Evolutionary conservation across 2,888 invertebrate genomes (phyloP), one percentile per base, ranked within the genome.

Genomic region (Isotomurus palustris): DNA sequence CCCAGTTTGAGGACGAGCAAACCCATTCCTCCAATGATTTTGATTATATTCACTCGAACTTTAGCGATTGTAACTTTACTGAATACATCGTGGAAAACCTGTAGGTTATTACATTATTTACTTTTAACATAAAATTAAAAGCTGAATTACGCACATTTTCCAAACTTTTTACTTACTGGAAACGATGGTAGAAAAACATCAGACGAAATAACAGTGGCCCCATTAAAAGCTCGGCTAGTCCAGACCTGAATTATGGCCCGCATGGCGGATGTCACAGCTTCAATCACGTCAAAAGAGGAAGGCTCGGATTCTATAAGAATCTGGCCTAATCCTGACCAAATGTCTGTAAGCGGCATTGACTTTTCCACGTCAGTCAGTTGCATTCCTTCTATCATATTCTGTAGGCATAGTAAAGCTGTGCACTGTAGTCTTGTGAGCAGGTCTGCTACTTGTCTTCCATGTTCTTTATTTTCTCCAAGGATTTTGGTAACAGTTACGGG

Each of bases 201-300:
- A 4, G 54, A 44, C 24, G 56, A 32, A 17, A 56, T 21, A 29
- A 43, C 50, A 14, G 44, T 3, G 1, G 36, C 12, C 43, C 54
- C 54, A 38, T n/a, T n/a, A n/a, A n/a, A n/a, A n/a, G n/a, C n/a
- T n/a, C 53, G 54, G 29, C n/a, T 54, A 65, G 83, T 83, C 47
- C 87, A 78, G 76, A 83, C 84, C 71, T 85, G 83, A 40, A 87
- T 75, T 1, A 84, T 80, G n/a, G 87, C 84, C 67, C 87, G 80
- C 84, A 88, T 83, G 0, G 85, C 83, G 3, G 86, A 82, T 0
- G 86, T 86, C 2, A 84, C 81, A 1, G 87, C 84, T 73, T 87
- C 88, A 40, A 85, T 71, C 19, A 86, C 73, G 41, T 80, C 67
- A 21, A 51, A 50, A 35, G 74, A 45, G 1, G 36, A 19, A 5